phyloP scores from a whole-genome alignment of 2,888 invertebrate species.

The Noctua janthina region DNA sequence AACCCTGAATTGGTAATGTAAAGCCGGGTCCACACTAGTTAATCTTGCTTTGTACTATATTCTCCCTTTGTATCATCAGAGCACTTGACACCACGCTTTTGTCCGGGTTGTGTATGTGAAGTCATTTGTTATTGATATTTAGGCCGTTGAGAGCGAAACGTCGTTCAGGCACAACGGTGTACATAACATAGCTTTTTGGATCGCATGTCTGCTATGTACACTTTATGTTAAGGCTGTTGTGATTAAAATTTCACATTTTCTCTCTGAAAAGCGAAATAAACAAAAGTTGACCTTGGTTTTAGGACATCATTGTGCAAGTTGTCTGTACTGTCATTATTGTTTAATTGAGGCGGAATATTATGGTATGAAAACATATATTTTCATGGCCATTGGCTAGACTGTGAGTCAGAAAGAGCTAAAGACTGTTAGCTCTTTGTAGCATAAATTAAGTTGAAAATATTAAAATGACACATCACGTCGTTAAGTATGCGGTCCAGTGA shows the following conservation, averaged over 20 bases:
- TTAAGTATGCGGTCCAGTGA: not conserved
- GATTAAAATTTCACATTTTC: conserved; percentile 12
- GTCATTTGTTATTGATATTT: conserved; percentile 67
- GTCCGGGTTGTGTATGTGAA: conserved; percentile 50
- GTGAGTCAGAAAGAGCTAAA: conserved; percentile 44
- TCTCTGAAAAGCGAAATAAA: conserved; percentile 7
- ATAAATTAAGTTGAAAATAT: conserved; percentile 45
- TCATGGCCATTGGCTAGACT: conserved; percentile 47
- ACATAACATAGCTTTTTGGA: conserved; percentile 35
- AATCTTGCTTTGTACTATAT: conserved; percentile 66
- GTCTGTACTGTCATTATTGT: conserved; percentile 6
- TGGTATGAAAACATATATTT: not conserved
- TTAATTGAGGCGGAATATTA: conserved; percentile 13
- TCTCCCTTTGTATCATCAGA: conserved; percentile 66
- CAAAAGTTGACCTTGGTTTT: conserved; percentile 15
- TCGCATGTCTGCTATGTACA: conserved; percentile 6
- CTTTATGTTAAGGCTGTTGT: conserved; percentile 20
- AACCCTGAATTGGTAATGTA: conserved; percentile 61
- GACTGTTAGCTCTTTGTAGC: too few species aligned
- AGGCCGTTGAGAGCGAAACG: conserved; percentile 51
- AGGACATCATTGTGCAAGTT: conserved; percentile 3
- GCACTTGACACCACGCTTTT: conserved; percentile 65
- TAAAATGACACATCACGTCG: conserved; percentile 23
- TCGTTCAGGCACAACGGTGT: conserved; percentile 12
- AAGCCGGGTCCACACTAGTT: conserved; percentile 67